Evolutionary conservation across 2,797 vertebrate genomes (phyloP), one percentile per base, ranked within the genome.

Genomic region (Streptopelia turtur): DNA sequence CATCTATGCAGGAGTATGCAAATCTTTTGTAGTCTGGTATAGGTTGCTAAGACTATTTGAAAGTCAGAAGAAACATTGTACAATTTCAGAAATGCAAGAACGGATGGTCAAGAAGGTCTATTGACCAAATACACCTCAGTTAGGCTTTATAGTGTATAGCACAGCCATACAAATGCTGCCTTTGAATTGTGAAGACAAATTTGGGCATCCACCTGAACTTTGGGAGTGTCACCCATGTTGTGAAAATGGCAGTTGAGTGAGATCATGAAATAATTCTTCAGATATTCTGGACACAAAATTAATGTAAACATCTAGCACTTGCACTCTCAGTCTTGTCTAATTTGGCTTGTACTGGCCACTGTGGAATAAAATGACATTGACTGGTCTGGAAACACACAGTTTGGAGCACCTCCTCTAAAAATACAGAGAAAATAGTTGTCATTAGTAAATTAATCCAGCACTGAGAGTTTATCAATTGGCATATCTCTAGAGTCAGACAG

Each of bases 41-140:
- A 92, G 74, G 90, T 76, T 87, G 35, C 47, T 91, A 83, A 85
- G 43, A n/a, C 50, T 56, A 57, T 90, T 94, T 86, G 43, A 80
- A 93, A 92, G 68, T 35, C 16, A 16, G 74, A 55, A 81, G 65
- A 66, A 93, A 70, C 35, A 52, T 24, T 2, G 3, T 27, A 55
- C 21, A 70, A 47, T 6, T 39, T 83, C 45, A 53, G 11, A 77
- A 92, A 80, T 22, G 8, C 22, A 74, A 61, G 57, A 82, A 69
- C 16, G 65, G 33, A 28, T 17, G 77, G 30, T 13, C 49, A 85
- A 39, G 53, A n/a, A 93, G 13, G 56, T 31, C 17, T 43, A 39
- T 2, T 49, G 39, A 53, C 11, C n/a, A 88, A 77, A 57, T 47
- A 55, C 22, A 75, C 27, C 45, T 45, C 70, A 74, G 53, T 63